Conservation (phyloP, 2,113 vertebrate species). For the Thunnus thynnus region DNA sequence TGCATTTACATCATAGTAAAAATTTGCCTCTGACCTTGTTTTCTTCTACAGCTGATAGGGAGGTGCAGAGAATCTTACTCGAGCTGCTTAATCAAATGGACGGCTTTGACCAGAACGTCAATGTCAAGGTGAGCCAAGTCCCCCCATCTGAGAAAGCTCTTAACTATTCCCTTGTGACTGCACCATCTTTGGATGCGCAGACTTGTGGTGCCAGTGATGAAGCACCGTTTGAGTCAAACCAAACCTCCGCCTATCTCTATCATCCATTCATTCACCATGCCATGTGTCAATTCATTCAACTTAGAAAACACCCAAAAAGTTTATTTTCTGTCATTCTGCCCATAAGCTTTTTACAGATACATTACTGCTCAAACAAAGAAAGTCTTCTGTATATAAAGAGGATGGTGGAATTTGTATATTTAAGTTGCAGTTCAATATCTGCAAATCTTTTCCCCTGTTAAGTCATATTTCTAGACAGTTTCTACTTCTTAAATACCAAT, state of each 20-base stretch:
- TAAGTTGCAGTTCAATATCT: not conserved
- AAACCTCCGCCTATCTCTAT: not conserved
- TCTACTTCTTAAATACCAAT: not conserved
- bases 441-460: not conserved
- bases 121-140: slow-evolving; percentile 89
- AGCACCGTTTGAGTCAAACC: not conserved
- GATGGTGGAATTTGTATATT: not conserved
- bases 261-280: not conserved
- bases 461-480: not conserved
- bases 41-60: slow-evolving; percentile 88
- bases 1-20: not conserved
- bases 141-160: slow-evolving; percentile 10
- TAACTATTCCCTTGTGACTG: slow-evolving; percentile 9
- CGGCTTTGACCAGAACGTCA: slow-evolving; percentile 96
- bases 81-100: slow-evolving; percentile 98
- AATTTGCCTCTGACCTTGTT: not conserved
- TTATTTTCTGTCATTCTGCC: slow-evolving; percentile 1
- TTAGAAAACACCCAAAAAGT: not conserved
- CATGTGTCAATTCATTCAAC: not conserved
- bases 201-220: not conserved
- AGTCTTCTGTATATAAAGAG: not conserved
- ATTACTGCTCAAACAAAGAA: not conserved
- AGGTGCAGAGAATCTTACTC: slow-evolving; percentile 94
- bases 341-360: not conserved
- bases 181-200: not conserved